Base-by-base conservation (phyloP, 2,888 invertebrate genomes). In the Chymomyza caudatula region DNA sequence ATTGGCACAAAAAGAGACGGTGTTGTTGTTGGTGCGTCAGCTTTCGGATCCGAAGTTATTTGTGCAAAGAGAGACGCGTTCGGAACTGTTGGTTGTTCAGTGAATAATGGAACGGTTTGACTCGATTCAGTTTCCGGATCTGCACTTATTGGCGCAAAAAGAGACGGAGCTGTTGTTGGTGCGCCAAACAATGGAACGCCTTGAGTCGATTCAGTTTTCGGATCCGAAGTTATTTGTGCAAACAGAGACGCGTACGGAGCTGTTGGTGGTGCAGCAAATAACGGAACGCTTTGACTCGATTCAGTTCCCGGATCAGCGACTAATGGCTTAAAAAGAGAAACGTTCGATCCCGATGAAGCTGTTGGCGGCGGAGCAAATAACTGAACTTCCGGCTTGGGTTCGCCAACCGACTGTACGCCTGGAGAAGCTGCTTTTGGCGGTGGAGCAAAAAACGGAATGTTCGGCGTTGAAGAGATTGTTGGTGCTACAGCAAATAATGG, bases 161-260 rank as follows among this genome's bases (percentile, higher is more conserved):
- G 3, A 5, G 29, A 4, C 2, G 57, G 17, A 15, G 20, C 57
- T 42, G 25, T 51, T 37, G 56, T 2, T 55, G 55, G 23, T 19
- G 49, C 20, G 19, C 19, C 5, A 20, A 51, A 51, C 17, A 51
- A 11, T 23, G 80, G 77, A 1, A 79, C 83, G 2, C 15, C 60
- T 17, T 59, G 59, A 0, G 52, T 42, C 4, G 42, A 6, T 19
- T 52, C 29, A 37, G 62, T 49, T 29, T 57, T 55, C 37, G 72
- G 29, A 4, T 53, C 15, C 17, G 54, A 2, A 11, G 2, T 49
- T 13, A 23, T 8, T 23, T 57, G 17, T 78, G 78, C 52, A 84
- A 78, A 63, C 73, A 84, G n/a, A 78, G 17, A 15, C 73, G 66
- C 15, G 42, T 20, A 23, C 4, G 56, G 19, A 49, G 49, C 43